phyloP scores from a whole-genome alignment of 2,888 invertebrate genomes.

The Nasonia oneida region DNA sequence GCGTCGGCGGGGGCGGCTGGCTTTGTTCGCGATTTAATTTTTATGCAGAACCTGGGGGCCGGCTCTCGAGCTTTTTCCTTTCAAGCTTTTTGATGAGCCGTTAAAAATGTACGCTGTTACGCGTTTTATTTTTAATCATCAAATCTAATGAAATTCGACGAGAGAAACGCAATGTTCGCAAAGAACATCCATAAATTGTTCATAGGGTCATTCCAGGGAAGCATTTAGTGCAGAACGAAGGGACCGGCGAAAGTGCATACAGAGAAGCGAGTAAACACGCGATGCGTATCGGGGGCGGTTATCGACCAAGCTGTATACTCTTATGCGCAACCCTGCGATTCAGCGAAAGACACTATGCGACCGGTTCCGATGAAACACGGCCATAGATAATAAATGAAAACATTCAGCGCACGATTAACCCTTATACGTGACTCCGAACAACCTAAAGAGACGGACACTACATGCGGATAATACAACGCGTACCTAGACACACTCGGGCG shows the following conservation, averaged over 20 bases:
- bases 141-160: too few species aligned
- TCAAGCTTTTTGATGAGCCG: background rate
- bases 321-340: background rate
- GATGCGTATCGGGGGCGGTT: background rate
- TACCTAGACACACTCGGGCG: background rate
- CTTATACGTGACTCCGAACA: background rate
- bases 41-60: background rate
- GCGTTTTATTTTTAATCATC: too few species aligned
- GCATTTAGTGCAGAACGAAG: too few species aligned
- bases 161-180: too few species aligned
- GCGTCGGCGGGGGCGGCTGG: background rate
- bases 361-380: too few species aligned
- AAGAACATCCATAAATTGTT: too few species aligned
- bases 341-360: too few species aligned
- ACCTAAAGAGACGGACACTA: constrained; percentile 10
- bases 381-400: too few species aligned
- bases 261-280: background rate
- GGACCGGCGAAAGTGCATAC: background rate
- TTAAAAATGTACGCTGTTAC: background rate
- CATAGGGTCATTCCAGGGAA: background rate
- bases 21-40: constrained; percentile 20
- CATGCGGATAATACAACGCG: background rate
- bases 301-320: background rate
- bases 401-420: background rate
- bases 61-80: background rate